Evolutionary conservation across 37 sponge, comb jelly and placozoan species (phyloP).

Genomic region (Trichoplax adhaerens): DNA sequence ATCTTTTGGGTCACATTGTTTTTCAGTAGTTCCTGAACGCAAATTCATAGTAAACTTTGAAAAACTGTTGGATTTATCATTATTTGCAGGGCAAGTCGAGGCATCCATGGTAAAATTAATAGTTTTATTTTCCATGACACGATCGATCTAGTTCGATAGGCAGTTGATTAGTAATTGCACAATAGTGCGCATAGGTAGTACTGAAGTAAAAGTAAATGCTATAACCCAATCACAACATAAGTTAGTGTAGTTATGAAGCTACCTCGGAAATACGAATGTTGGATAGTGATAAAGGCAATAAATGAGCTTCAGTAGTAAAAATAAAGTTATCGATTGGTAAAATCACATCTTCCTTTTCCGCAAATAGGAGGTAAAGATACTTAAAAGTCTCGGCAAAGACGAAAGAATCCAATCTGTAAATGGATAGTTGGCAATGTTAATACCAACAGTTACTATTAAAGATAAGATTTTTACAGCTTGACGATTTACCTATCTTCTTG

Average conservation of each 20-base stretch:
- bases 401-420: slow-evolving; percentile 74
- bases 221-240: background rate
- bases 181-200: slow-evolving; percentile 1
- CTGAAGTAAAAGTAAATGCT: background rate
- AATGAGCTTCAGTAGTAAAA: slow-evolving; percentile 90
- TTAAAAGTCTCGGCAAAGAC: slow-evolving; percentile 94
- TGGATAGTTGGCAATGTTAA: background rate
- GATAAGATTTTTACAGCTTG: background rate
- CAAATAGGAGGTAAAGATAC: slow-evolving; percentile 76
- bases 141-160: too few relatives aligned
- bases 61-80: too few relatives aligned
- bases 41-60: too few relatives aligned
- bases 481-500: slow-evolving; percentile 73
- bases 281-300: slow-evolving; percentile 54
- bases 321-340: slow-evolving; percentile 73
- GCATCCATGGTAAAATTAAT: too few relatives aligned
- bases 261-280: slow-evolving; percentile 16
- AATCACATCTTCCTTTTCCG: slow-evolving; percentile 60
- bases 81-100: too few relatives aligned
- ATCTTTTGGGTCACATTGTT: too few relatives aligned
- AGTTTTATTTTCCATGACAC: too few relatives aligned
- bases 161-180: background rate
- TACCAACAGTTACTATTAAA: background rate
- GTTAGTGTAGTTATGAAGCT: slow-evolving; percentile 1
- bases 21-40: too few relatives aligned